Evolutionary conservation across 2,888 invertebrate genomes (phyloP).

Genomic region (Ganaspis brasiliensis): DNA sequence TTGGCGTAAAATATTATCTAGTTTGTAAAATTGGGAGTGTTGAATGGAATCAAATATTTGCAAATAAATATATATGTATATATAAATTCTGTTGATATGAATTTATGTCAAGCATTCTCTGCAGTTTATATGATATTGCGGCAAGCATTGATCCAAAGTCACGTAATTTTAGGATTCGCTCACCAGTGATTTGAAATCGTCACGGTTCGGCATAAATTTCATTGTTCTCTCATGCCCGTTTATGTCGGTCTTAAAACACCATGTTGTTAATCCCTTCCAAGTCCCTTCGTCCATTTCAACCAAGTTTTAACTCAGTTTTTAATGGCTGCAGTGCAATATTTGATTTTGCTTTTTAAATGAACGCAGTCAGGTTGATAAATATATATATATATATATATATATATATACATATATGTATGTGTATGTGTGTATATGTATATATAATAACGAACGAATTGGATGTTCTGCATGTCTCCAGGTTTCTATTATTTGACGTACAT

Average conservation of each 20-base stretch:
- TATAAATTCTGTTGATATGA: constrained; percentile 14
- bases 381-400: no score
- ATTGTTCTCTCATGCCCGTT: constrained; percentile 51
- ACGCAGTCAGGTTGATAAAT: constrained; percentile 45
- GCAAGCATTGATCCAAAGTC: constrained; percentile 15
- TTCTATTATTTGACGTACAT: constrained; percentile 57
- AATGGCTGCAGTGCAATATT: constrained; percentile 69
- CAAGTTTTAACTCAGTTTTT: constrained; percentile 69
- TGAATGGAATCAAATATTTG: constrained; percentile 16
- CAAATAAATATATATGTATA: background rate
- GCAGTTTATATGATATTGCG: constrained; percentile 22
- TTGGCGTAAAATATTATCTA: background rate
- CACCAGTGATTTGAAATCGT: constrained; percentile 31
- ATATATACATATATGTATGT: no score
- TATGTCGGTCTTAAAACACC: constrained; percentile 63
- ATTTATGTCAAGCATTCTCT: constrained; percentile 14
- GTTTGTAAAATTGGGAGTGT: background rate
- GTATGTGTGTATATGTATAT: background rate
- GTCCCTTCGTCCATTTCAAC: constrained; percentile 19
- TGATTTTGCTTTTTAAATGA: constrained; percentile 67
- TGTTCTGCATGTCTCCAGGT: constrained; percentile 49
- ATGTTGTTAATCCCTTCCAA: constrained; percentile 64
- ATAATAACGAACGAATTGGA: constrained; percentile 42
- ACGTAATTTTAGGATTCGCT: constrained; percentile 25
- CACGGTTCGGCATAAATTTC: constrained; percentile 33